Evolutionary conservation across 2,888 invertebrate genomes (phyloP).

Genomic region (Acrocyrtus sp.): DNA sequence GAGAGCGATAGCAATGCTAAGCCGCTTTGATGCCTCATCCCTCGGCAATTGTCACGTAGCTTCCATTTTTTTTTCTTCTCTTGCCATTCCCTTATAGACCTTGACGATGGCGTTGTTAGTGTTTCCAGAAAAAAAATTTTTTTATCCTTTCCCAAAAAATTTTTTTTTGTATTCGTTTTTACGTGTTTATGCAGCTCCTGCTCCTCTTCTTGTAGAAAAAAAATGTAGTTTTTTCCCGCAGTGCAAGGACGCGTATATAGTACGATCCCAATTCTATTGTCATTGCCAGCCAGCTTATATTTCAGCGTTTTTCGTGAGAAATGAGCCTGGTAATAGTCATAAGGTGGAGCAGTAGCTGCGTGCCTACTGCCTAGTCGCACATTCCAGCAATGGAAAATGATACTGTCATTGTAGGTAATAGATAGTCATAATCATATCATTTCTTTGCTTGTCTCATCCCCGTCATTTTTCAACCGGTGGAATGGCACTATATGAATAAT

Average conservation of each 20-base stretch:
- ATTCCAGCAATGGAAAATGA: conserved; percentile 15
- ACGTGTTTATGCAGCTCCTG: background rate
- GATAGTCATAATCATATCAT: conserved; percentile 27
- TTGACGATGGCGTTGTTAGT: too few species aligned
- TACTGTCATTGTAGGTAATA: too few species aligned
- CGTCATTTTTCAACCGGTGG: conserved; percentile 15
- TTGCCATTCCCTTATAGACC: too few species aligned
- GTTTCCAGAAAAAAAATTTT: conserved; percentile 13
- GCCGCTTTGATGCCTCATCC: conserved; percentile 8
- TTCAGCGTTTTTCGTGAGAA: conserved; percentile 5
- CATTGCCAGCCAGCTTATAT: conserved; percentile 1
- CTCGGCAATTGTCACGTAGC: conserved; percentile 27
- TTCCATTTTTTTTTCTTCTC: conserved; percentile 6
- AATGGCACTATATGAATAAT: conserved; percentile 17
- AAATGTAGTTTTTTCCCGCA: background rate
- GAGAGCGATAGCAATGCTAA: background rate
- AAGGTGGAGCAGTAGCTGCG: too few species aligned
- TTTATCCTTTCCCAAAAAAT: background rate
- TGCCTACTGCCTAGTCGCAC: background rate
- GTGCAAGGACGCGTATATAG: too few species aligned
- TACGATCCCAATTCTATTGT: background rate
- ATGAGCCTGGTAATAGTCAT: conserved; percentile 28
- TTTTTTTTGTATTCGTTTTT: background rate
- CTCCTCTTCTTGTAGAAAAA: background rate
- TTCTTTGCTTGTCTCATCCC: conserved; percentile 20